Base-by-base conservation (phyloP, 2,888 invertebrate genomes). In the Drosophila leonis region DNA sequence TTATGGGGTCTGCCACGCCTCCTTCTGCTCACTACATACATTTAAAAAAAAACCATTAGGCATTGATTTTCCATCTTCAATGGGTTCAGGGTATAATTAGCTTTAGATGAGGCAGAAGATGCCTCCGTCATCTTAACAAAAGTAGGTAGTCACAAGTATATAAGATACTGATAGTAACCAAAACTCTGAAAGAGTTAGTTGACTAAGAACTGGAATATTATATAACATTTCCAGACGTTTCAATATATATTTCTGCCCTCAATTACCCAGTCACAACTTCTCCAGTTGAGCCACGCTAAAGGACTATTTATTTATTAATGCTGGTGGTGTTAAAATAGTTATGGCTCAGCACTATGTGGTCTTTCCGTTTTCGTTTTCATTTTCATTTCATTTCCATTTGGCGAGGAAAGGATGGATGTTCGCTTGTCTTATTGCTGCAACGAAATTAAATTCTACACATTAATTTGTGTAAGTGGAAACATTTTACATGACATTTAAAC, bases 401-500 rank as follows among this genome's bases (percentile, higher is more conserved):
- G 10, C 41, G 67, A 41, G 49, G 10, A 59, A 10, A 31, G 27
- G 20, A 2, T 65, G 20, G 20, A 1, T 65, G 39, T 54, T 70
- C 63, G 71, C 44, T 78, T 76, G 66, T 57, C 70, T 74, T 76
- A 74, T 73, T 64, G 70, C 66, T 62, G 82, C 65, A 79, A 78
- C 81, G 71, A 89, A 89, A 87, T 83, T 79, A 87, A 82, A 82
- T 87, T 87, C 75, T 79, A 84, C 87, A 89, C 89, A 87, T 89
- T 87, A 87, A 87, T 87, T 87, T 87, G 89, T 89, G 89, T 87
- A 87, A 87, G 89, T 87, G 86, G 84, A 89, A 87, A 84, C 89
- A 84, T 87, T 87, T 87, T 89, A 84, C 86, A 87, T 89, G 89
- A 89, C 89, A 87, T 87, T 89, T 89, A 87, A 89, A 82, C 89